phyloP scores from a whole-genome alignment of 1,140 invertebrate genomes.

The Macrotrachela quadricornifera region DNA sequence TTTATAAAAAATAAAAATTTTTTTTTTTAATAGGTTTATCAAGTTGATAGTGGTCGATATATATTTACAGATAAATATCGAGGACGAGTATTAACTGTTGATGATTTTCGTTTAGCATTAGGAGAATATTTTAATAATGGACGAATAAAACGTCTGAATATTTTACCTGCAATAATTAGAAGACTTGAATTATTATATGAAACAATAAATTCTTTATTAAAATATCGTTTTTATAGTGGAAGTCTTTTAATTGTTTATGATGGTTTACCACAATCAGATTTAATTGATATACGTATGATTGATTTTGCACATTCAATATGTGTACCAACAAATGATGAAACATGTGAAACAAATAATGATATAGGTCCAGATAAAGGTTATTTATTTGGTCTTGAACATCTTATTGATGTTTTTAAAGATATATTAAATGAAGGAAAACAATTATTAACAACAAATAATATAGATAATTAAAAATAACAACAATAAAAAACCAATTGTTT shows the following conservation, averaged over 20 bases:
- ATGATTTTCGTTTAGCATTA: slow-evolving; percentile 57
- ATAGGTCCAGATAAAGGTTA: slow-evolving; percentile 74
- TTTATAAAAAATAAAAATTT: too few species aligned
- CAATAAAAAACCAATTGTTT: too few species aligned
- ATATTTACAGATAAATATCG: slow-evolving; percentile 78
- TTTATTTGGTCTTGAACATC: slow-evolving; percentile 57
- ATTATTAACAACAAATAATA: too few species aligned
- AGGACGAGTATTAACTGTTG: slow-evolving; percentile 56
- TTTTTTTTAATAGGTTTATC: slow-evolving; percentile 35
- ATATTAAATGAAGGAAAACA: neutral
- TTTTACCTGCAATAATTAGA: slow-evolving; percentile 46
- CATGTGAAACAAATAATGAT: slow-evolving; percentile 42
- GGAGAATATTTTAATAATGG: slow-evolving; percentile 66
- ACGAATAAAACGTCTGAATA: slow-evolving; percentile 38
- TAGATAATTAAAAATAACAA: too few species aligned
- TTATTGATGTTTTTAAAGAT: slow-evolving; percentile 17
- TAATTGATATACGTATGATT: slow-evolving; percentile 57
- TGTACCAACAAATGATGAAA: slow-evolving; percentile 20
- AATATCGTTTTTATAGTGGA: slow-evolving; percentile 82
- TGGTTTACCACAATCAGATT: slow-evolving; percentile 28
- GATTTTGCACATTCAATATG: slow-evolving; percentile 57
- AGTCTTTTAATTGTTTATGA: slow-evolving; percentile 74
- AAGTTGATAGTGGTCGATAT: slow-evolving; percentile 42
- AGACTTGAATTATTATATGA: slow-evolving; percentile 47
- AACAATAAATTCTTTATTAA: slow-evolving; percentile 60